Evolutionary conservation across 92 coral and sea anemone species (phyloP), one percentile per base, ranked within the genome.

Genomic region (Bergia puertoricense): DNA sequence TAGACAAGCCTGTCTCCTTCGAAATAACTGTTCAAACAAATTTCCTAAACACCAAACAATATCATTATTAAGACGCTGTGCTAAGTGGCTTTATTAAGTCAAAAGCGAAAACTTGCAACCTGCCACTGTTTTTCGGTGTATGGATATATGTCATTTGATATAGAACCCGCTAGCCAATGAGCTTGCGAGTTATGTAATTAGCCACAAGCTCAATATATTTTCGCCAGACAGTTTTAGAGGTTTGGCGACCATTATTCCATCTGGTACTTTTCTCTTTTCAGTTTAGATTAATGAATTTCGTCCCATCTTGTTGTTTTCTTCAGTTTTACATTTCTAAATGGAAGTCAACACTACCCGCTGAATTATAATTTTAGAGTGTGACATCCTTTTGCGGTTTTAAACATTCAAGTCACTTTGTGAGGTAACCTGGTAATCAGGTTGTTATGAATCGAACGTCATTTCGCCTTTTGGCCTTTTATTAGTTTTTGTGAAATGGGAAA

Each of bases 41-140:
- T 41, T 36, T 71, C 13, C 59, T 84, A 74, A 46, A 30, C 66
- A 45, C n/a, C 30, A 39, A 44, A 16, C 65, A 48, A 13, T 14
- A 23, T 84, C 66, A 71, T 41, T 16, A 42, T 83, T 71, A 71
- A 20, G 36, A 68, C 79, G 46, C 15, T 9, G 41, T 42, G 79
- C 59, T 84, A 71, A 74, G 43, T 14, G 45, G 16, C 79, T 71
- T 71, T 69, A 83, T 83, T 83, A 69, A 44, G 78, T 83, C 74
- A 68, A 69, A n/a, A 23, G 57, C 23, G 74, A 65, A 41, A 46
- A 82, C 39, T 66, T 5, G 51, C 45, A 41, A 65, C 51, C 48
- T 84, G 56, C 44, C 68, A 23, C 23, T 15, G 11, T 30, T 72
- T 84, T 72, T 84, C 39, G 42, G 66, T 50, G 48, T 30, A 42